These are phyloP conservation scores for Strigamia maritima DNA, from an alignment of 2,888 invertebrate species.

Conservation along the genomic window DNA sequence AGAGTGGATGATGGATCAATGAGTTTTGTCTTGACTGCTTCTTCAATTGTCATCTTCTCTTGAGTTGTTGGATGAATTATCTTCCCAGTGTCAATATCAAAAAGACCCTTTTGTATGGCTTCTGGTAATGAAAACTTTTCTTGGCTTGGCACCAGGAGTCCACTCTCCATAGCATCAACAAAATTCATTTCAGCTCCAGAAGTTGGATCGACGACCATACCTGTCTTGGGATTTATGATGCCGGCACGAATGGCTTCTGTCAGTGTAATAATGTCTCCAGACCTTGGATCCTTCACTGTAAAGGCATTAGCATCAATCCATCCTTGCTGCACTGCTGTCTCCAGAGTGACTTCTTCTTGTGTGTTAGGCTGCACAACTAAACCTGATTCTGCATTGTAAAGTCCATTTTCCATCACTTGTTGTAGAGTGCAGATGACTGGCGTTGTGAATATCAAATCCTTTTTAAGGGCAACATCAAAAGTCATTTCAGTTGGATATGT, in stretches of 20 bases:
- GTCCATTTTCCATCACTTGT: slow-evolving; percentile 75
- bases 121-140: slow-evolving; percentile 79
- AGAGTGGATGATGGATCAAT: slow-evolving; percentile 82
- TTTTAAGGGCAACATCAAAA: slow-evolving; percentile 43
- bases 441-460: slow-evolving; percentile 42
- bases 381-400: slow-evolving; percentile 72
- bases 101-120: slow-evolving; percentile 86
- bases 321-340: slow-evolving; percentile 49
- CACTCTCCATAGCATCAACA: slow-evolving; percentile 77
- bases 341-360: slow-evolving; percentile 56
- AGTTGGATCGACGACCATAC: slow-evolving; percentile 72
- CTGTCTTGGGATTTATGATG: slow-evolving; percentile 73
- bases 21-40: slow-evolving; percentile 78
- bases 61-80: slow-evolving; percentile 76
- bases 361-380: slow-evolving; percentile 64
- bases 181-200: slow-evolving; percentile 72
- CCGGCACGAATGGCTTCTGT: slow-evolving; percentile 70
- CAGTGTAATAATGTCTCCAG: slow-evolving; percentile 74
- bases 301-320: slow-evolving; percentile 70
- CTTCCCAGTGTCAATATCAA: slow-evolving; percentile 78
- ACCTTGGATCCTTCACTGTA: slow-evolving; percentile 74
- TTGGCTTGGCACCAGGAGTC: slow-evolving; percentile 75
- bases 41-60: slow-evolving; percentile 73
- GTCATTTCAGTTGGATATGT: slow-evolving; percentile 42
- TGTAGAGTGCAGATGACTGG: slow-evolving; percentile 76